Evolutionary conservation across 2,797 vertebrate species (phyloP), one percentile per base, ranked within the genome.

Genomic region (Hypotaenidia okinawae): DNA sequence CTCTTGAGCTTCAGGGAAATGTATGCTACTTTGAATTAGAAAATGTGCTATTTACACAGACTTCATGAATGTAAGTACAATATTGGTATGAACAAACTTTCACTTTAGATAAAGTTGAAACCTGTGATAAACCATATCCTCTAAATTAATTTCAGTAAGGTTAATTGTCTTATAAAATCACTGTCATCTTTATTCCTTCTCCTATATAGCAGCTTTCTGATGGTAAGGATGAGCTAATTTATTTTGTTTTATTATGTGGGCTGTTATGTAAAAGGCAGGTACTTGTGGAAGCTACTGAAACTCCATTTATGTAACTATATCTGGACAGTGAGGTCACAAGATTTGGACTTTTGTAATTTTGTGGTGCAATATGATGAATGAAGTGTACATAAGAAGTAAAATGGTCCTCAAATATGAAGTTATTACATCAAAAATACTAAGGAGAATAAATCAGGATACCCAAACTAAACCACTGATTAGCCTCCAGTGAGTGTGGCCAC

Each of bases 41-140:
- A 96, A 93, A 47, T 68, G 35, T 94, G 72, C 76, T 94, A 47
- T 96, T 96, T 94, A 70, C 37, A 47, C 35, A 82, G 62, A n/a
- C 32, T 80, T 93, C 51, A 55, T 64, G 95, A 85, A 75, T 72
- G 73, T 90, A 87, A 74, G 76, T 94, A 68, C 55, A 73, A 13
- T 75, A 57, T 39, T 87, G 51, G 62, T 84, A 55, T 66, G 39
- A 89, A 91, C 90, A 77, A 77, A 67, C 49, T 70, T 84, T 66
- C 59, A 72, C 19, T 89, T 89, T 55, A 87, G 6, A 52, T 87
- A 35, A 90, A 92, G 82, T 21, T 30, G 41, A 77, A 74, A 78
- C 33, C 5, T 82, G 45, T 6, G 2, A 45, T 55, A 13, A 81
- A 77, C n/a, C 24, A 5, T 87, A 73, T 77, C 2, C 87, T 91